Percentiles rank a stretch among this genome's conserved stretches.
Evolutionary conservation across 2,888 invertebrate genomes (phyloP).

Genomic region (Saturnia japonica): DNA sequence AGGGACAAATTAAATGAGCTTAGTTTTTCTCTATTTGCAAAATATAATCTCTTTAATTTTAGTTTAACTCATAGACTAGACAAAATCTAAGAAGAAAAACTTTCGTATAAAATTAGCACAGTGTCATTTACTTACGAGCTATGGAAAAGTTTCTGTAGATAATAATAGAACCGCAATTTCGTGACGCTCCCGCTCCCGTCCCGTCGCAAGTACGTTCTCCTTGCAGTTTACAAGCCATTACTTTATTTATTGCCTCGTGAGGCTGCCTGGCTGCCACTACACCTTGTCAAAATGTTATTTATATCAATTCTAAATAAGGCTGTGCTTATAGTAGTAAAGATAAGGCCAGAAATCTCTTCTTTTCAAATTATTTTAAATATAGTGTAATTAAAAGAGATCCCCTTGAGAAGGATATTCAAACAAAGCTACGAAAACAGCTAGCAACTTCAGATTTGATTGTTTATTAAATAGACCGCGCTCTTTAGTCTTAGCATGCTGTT

Average conservation of each 20-base stretch:
- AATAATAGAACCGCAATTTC: background rate
- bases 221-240: slow-evolving; percentile 41
- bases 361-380: no score
- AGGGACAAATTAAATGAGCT: no score
- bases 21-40: background rate
- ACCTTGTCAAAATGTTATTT: slow-evolving; percentile 63
- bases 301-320: slow-evolving; percentile 48
- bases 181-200: background rate
- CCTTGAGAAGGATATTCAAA: background rate
- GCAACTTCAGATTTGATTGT: background rate
- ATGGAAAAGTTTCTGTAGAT: background rate
- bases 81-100: background rate
- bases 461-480: no score
- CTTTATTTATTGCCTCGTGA: slow-evolving; percentile 45
- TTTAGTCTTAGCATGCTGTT: no score
- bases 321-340: slow-evolving; percentile 29
- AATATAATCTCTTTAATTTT: background rate
- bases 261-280: slow-evolving; percentile 49
- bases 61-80: background rate
- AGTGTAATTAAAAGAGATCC: no score
- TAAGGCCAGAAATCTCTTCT: no score
- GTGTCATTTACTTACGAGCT: background rate
- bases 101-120: background rate
- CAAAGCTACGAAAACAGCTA: background rate
- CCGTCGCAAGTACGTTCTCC: slow-evolving; percentile 3